Base-by-base conservation (phyloP, 2,797 vertebrate species). In the Leptoclinus maculatus region DNA sequence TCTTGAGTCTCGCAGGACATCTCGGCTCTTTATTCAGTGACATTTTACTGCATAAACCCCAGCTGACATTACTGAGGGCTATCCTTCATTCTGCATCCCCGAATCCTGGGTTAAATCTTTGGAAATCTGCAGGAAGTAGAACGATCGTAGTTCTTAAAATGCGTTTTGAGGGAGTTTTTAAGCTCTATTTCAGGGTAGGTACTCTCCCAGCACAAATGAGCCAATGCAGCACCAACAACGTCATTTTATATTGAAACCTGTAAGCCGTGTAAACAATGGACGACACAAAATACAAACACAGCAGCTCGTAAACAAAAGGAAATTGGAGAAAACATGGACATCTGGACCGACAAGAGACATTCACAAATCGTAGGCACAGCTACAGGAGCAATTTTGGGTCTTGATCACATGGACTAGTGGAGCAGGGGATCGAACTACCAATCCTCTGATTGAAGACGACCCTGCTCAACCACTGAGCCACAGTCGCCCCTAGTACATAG, bases 1-100 rank as follows among this genome's bases (percentile, higher is more conserved):
- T 88, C 83, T 83, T 65, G 45, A 11, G 34, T 84, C 62, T 57
- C 4, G 39, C 47, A 74, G 32, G 67, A 73, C 66, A 47, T 32
- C 56, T 13, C 7, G 36, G n/a, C 39, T 59, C 34, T 54, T 68
- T 41, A 29, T 71, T 53, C 27, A 59, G 56, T 16, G 29, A 29
- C 11, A 17, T 59, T 74, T 74, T 51, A 32, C 62, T 41, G 10
- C 53, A 25, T 47, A 32, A 36, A 4, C 17, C 10, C 13, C n/a
- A n/a, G 25, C 53, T 29, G 64, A 72, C 36, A 45, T 27, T 23
- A 54, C 21, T n/a, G n/a, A 23, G 14, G 54, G 21, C 0, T 0
- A 70, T 57, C 16, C 23, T 34, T 63, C 43, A 62, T 34, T 0
- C 66, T 53, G 45, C 25, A 60, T 54, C 23, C n/a, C 27, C 27